phyloP scores from a whole-genome alignment of 2,797 vertebrate genomes.

The Helostoma temminkii region DNA sequence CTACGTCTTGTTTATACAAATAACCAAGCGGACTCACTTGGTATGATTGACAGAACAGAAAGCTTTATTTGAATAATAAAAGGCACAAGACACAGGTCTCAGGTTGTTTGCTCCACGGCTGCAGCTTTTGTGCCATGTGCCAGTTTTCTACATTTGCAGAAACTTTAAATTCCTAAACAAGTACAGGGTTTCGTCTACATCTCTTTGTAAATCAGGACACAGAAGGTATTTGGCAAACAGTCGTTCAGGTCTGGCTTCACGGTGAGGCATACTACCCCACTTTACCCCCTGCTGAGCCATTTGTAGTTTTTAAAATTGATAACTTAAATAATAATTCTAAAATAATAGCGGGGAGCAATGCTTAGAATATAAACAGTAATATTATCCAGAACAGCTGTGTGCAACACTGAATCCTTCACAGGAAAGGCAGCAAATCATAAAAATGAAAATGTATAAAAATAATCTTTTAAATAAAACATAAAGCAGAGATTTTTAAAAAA shows the following conservation, averaged over 20 bases:
- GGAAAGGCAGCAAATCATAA: constrained; percentile 50
- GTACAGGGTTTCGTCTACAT: constrained; percentile 8
- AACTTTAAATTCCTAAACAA: constrained; percentile 14
- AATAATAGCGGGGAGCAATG: constrained; percentile 9
- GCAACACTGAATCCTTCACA: constrained; percentile 36
- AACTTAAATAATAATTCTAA: constrained; percentile 32
- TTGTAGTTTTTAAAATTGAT: constrained; percentile 17
- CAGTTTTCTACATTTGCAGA: constrained; percentile 13
- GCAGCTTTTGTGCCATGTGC: constrained; percentile 9
- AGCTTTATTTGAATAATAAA: constrained; percentile 69
- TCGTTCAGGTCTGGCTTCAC: constrained; percentile 19
- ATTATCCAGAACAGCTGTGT: not conserved
- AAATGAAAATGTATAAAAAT: constrained; percentile 61
- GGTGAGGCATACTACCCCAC: not conserved
- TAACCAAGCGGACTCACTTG: not conserved
- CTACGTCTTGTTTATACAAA: not conserved
- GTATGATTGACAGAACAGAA: constrained; percentile 40
- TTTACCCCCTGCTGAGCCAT: too few species aligned
- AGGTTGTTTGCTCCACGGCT: constrained; percentile 15
- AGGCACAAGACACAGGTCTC: constrained; percentile 63
- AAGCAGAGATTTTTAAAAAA: constrained; percentile 21
- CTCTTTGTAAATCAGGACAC: constrained; percentile 5
- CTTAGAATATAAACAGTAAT: constrained; percentile 6
- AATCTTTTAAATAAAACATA: constrained; percentile 59
- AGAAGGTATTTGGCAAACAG: constrained; percentile 17